These are phyloP conservation scores for Hipposideros armiger DNA, from an alignment of 2,113 vertebrate genomes.

Conservation along the genomic window DNA sequence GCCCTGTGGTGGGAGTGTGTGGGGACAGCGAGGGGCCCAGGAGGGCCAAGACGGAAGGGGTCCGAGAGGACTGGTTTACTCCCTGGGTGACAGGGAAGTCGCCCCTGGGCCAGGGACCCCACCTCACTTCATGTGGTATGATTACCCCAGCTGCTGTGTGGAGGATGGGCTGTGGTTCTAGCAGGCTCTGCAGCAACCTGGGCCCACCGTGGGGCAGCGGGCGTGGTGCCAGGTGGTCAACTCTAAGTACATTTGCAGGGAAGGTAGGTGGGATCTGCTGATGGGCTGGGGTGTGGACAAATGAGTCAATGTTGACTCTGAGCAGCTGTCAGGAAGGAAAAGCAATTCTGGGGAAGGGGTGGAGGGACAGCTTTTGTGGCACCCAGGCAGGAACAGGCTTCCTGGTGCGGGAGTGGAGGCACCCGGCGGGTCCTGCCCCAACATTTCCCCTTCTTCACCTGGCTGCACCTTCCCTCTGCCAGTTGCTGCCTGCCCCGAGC, in stretches of 20 bases:
- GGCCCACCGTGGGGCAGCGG: neutral
- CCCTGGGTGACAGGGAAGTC: too few species aligned
- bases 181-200: neutral
- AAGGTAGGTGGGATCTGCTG: neutral
- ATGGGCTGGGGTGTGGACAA: rapidly evolving
- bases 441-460: neutral
- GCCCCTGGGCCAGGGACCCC: rapidly evolving
- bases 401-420: neutral
- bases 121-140: neutral
- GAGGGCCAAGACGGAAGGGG: neutral
- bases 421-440: rapidly evolving
- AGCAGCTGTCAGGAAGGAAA: neutral
- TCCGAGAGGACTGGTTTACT: neutral
- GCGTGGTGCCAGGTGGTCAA: rapidly evolving
- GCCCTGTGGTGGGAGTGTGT: neutral
- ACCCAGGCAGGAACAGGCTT: rapidly evolving
- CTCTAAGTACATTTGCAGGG: rapidly evolving
- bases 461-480: neutral
- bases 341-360: rapidly evolving
- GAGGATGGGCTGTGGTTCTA: rapidly evolving
- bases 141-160: rapidly evolving
- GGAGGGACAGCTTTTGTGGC: neutral
- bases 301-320: neutral
- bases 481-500: rapidly evolving
- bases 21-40: neutral